A percentile compares a stretch with the other conserved stretches of the same genome.
phyloP scores from a whole-genome alignment of 2,797 vertebrate genomes.

The Sebastes hubbsi region DNA sequence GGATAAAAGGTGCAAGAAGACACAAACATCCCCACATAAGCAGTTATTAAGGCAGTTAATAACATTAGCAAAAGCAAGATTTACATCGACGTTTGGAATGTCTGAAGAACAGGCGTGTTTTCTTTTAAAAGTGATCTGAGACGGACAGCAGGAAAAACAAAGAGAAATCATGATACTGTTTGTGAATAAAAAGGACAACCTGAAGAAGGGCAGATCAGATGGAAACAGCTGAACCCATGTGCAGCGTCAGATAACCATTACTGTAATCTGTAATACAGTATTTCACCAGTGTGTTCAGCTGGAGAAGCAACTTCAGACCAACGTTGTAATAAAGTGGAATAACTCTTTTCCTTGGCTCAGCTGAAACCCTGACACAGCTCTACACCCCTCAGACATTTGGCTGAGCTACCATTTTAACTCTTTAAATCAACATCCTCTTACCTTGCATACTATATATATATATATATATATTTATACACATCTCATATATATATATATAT shows the following conservation, averaged over 20 bases:
- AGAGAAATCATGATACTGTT: neutral
- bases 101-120: neutral
- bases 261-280: neutral
- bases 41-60: constrained; percentile 36
- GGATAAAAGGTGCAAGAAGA: neutral
- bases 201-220: neutral
- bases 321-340: neutral
- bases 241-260: neutral
- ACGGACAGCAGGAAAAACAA: neutral
- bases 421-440: neutral
- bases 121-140: neutral
- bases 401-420: neutral
- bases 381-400: neutral
- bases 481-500: neutral
- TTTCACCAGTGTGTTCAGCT: neutral
- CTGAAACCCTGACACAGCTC: neutral
- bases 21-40: neutral
- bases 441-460: neutral
- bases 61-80: neutral
- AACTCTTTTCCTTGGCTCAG: neutral
- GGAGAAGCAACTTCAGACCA: neutral
- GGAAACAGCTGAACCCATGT: neutral
- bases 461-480: neutral
- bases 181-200: neutral
- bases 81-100: constrained; percentile 1